Conservation (phyloP, 2,113 vertebrate genomes). For the Proterorhinus semilunaris region DNA sequence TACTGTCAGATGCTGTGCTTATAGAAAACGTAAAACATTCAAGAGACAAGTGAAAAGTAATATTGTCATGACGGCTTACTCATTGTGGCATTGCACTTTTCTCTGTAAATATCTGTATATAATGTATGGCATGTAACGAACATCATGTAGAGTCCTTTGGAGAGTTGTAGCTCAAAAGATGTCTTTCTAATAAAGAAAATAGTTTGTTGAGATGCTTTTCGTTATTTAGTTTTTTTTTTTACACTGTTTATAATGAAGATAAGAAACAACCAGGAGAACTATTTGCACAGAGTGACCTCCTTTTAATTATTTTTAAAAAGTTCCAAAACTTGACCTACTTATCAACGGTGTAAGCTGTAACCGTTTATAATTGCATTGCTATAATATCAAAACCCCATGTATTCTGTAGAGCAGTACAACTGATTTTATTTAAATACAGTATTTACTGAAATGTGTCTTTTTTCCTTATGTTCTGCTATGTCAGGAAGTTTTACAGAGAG, state of each 20-base stretch:
- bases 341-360: no score
- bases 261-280: background rate
- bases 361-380: no score
- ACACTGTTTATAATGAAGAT: background rate
- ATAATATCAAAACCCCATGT: no score
- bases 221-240: constrained; percentile 23
- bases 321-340: no score
- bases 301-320: background rate
- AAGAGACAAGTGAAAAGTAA: constrained; percentile 53
- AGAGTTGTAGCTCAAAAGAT: constrained; percentile 79
- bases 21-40: constrained; percentile 41
- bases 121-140: constrained; percentile 82
- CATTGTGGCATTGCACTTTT: constrained; percentile 93
- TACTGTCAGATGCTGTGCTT: constrained; percentile 69
- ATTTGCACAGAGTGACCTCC: no score
- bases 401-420: no score
- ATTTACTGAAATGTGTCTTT: background rate
- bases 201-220: constrained; percentile 76
- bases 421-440: no score
- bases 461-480: constrained; percentile 22
- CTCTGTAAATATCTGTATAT: constrained; percentile 97
- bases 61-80: constrained; percentile 77
- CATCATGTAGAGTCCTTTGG: constrained; percentile 85
- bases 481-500: constrained; percentile 39
- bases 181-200: constrained; percentile 98